phyloP scores from a whole-genome alignment of 2,888 invertebrate genomes.

The Agonopterix subpropinquella region DNA sequence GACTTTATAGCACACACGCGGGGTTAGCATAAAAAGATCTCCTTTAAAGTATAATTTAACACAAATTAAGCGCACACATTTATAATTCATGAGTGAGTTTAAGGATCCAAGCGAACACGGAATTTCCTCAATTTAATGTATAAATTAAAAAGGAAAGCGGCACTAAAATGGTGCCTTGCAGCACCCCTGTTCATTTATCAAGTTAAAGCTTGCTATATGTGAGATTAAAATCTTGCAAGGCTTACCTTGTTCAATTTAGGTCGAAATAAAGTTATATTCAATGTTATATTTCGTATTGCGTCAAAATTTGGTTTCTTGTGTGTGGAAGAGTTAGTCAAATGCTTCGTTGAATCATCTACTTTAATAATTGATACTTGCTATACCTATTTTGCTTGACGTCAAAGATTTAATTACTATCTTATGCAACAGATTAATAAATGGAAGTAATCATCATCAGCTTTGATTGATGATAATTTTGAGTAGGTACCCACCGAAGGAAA shows the following conservation, averaged over 20 bases:
- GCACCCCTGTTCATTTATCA: conserved; percentile 12
- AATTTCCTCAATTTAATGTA: conserved; percentile 33
- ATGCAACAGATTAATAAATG: too few species aligned
- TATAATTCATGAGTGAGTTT: conserved; percentile 46
- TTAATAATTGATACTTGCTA: too few species aligned
- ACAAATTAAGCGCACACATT: conserved; percentile 51
- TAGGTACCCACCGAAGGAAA: too few species aligned
- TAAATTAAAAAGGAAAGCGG: conserved; percentile 26
- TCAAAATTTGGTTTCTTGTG: too few species aligned
- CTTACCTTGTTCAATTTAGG: not conserved
- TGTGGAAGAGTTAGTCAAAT: too few species aligned
- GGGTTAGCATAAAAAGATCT: conserved; percentile 30
- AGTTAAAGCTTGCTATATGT: not conserved
- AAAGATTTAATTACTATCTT: too few species aligned
- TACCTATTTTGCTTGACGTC: too few species aligned
- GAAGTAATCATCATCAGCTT: too few species aligned
- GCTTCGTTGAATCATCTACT: too few species aligned
- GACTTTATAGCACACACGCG: conserved; percentile 13
- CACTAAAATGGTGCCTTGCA: conserved; percentile 18
- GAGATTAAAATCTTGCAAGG: conserved; percentile 5
- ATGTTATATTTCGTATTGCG: too few species aligned
- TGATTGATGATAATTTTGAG: too few species aligned
- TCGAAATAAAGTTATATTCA: too few species aligned
- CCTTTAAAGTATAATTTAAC: conserved; percentile 52
- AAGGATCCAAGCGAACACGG: conserved; percentile 24